These are phyloP conservation scores for Archips xylosteana DNA, from an alignment of 2,888 invertebrate species.

Conservation along the genomic window DNA sequence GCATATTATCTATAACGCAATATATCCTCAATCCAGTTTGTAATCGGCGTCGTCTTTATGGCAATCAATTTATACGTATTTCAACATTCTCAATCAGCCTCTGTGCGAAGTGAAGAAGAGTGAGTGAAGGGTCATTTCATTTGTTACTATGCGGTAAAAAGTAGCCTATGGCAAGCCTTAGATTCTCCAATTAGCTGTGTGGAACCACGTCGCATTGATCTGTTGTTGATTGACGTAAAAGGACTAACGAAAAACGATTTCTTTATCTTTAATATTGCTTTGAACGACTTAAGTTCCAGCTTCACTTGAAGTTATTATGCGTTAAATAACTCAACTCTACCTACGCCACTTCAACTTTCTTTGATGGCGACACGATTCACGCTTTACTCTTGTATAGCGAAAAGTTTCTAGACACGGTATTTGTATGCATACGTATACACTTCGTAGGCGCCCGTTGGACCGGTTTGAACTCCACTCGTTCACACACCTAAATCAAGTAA, in stretches of 20 bases:
- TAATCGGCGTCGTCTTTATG: not conserved
- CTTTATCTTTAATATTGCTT: not conserved
- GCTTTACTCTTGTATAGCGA: slow-evolving; percentile 20
- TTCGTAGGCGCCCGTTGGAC: slow-evolving; percentile 46
- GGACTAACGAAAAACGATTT: not conserved
- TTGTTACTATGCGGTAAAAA: not conserved
- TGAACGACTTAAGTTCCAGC: not conserved
- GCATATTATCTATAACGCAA: not conserved
- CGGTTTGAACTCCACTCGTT: slow-evolving; percentile 53
- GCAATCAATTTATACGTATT: not conserved
- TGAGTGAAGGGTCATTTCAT: not conserved
- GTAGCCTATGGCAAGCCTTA: not conserved
- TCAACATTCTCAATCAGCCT: not conserved
- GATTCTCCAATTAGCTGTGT: not conserved
- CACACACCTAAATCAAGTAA: slow-evolving; percentile 7
- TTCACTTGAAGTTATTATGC: slow-evolving; percentile 4
- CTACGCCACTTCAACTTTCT: slow-evolving; percentile 77
- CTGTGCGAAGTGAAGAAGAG: not conserved
- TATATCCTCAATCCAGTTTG: slow-evolving; percentile 7
- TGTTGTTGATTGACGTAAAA: not conserved
- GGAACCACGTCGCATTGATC: not conserved
- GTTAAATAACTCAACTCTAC: slow-evolving; percentile 59
- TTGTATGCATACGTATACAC: slow-evolving; percentile 7
- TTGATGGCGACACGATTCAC: slow-evolving; percentile 56
- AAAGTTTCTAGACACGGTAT: slow-evolving; percentile 42